Conservation (phyloP, 2,888 invertebrate genomes). For the Hymenopus coronatus region DNA sequence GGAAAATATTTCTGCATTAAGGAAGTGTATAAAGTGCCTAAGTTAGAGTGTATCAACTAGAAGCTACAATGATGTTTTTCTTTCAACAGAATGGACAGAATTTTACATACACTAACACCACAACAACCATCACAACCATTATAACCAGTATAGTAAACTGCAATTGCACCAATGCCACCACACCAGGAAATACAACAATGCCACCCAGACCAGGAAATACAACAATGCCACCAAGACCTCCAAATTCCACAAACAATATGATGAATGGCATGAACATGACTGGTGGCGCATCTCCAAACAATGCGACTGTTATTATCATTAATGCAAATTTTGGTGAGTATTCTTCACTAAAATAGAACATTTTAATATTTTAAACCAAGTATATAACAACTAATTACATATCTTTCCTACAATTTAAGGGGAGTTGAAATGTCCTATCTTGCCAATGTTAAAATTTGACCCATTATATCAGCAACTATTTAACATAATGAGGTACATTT, state of each 20-base stretch:
- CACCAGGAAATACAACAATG: too few species aligned
- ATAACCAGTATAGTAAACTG: background rate
- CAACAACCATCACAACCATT: background rate
- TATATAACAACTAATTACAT: too few species aligned
- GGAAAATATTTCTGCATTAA: too few species aligned
- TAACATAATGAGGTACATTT: too few species aligned
- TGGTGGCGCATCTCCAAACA: background rate
- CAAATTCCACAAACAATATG: background rate
- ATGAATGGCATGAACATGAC: background rate
- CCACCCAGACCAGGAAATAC: background rate
- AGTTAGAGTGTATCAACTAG: too few species aligned
- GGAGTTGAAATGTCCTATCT: too few species aligned
- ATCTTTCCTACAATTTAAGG: too few species aligned
- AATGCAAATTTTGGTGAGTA: background rate
- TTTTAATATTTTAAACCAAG: too few species aligned
- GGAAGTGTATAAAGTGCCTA: too few species aligned
- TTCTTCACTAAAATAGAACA: background rate
- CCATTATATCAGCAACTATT: too few species aligned
- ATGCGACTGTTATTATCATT: background rate
- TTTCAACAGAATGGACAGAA: background rate
- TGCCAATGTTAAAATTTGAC: too few species aligned
- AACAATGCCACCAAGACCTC: background rate
- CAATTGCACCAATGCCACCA: background rate
- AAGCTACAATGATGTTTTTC: background rate
- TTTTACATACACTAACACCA: background rate